Evolutionary conservation across 2,888 invertebrate species (phyloP), one percentile per base, ranked within the genome.

Genomic region (Mechanitis mazaeus): DNA sequence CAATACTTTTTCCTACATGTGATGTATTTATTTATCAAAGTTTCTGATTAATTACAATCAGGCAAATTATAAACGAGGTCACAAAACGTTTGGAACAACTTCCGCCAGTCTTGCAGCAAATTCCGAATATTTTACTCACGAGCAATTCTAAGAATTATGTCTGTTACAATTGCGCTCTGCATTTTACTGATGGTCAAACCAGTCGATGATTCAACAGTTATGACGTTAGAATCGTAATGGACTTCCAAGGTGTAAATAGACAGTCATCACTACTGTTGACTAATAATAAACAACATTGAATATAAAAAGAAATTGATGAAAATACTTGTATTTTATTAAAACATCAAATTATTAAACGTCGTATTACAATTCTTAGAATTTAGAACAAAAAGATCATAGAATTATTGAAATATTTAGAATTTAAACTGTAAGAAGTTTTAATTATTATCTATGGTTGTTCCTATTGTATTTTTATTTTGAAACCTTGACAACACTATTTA

Each of bases 121-220:
- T 75, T 69, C 73, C 68, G 71, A 73, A 74, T 77, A 74, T 71
- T 75, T 71, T 76, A 79, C 72, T 75, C 75, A 75, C 68, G 74
- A 75, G 73, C 71, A 72, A 66, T 85, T 83, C 85, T 71, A 56
- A 75, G 85, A 84, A 86, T 75, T 74, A 72, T 77, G 77, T 77
- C 75, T 72, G 79, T 76, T 76, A 75, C 74, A 72, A 74, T 78
- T 76, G 75, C 75, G 68, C 75, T 72, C 74, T 80, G 76, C 79
- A 81, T 75, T 59, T 56, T 73, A 77, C 75, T 71, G 72, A 66
- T 64, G 63, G 53, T 58, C 60, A 56, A 64, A 74, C 65, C 70
- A 66, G 68, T 64, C 71, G 73, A 75, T 87, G 87, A 87, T 75
- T 86, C 85, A 85, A 75, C 75, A 60, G 64, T 77, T 79, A 84